Evolutionary conservation across 2,797 vertebrate species (phyloP).

Genomic region (Alosa sapidissima): DNA sequence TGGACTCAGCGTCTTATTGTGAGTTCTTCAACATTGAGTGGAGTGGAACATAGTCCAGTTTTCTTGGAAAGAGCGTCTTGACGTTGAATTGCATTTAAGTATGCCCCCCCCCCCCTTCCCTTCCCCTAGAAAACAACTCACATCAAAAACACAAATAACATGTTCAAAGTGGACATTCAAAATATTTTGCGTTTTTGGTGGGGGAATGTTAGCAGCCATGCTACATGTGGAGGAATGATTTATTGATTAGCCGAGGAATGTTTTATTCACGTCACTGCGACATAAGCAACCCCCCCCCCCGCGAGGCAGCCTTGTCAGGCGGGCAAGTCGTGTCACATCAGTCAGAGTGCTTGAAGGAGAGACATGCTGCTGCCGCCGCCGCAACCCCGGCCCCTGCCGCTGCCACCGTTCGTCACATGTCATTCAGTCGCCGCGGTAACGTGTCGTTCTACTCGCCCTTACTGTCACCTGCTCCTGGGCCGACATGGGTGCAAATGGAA

Average conservation of each 20-base stretch:
- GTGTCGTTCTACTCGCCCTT: slow-evolving; percentile 69
- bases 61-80: not conserved
- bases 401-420: slow-evolving; percentile 71
- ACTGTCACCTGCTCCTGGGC: slow-evolving; percentile 60
- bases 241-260: slow-evolving; percentile 71
- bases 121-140: not conserved
- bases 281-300: slow-evolving; percentile 37
- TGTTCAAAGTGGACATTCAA: not conserved
- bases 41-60: not conserved
- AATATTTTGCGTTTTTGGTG: not conserved
- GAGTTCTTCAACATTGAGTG: not conserved
- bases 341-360: slow-evolving; percentile 34
- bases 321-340: slow-evolving; percentile 42
- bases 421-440: slow-evolving; percentile 68
- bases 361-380: slow-evolving; percentile 30
- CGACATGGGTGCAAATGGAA: slow-evolving; percentile 71
- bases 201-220: slow-evolving; percentile 32
- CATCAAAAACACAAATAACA: not conserved
- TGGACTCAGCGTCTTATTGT: not conserved
- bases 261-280: slow-evolving; percentile 68
- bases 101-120: not conserved
- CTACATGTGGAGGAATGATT: slow-evolving; percentile 63
- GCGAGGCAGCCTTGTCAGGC: slow-evolving; percentile 66
- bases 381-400: slow-evolving; percentile 37
- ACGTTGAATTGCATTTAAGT: not conserved